phyloP scores from a whole-genome alignment of 2,113 vertebrate species.

The Carollia perspicillata region DNA sequence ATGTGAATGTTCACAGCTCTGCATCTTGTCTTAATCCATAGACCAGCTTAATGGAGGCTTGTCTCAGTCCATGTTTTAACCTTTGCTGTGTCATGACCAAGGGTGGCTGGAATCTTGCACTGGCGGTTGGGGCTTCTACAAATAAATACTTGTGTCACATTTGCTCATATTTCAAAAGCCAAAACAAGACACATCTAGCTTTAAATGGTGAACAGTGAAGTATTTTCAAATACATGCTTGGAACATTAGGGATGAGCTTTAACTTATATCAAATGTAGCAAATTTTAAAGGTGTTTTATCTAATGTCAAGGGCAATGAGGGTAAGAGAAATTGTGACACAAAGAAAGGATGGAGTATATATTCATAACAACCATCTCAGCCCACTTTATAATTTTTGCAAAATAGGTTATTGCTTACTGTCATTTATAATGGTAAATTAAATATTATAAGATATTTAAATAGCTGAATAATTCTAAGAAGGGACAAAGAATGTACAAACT shows the following conservation, averaged over 20 bases:
- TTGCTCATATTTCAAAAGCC: background rate
- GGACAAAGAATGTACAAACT: background rate
- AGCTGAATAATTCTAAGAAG: background rate
- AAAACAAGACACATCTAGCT: background rate
- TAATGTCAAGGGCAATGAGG: background rate
- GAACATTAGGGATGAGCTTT: background rate
- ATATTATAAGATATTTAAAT: background rate
- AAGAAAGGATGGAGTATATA: background rate
- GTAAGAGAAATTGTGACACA: background rate
- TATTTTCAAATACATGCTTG: background rate
- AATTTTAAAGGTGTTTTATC: background rate
- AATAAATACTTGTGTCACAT: background rate
- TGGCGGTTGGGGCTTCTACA: background rate
- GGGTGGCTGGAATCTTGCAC: background rate
- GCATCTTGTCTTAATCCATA: background rate
- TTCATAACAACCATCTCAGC: background rate
- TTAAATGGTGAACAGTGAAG: background rate
- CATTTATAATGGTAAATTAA: background rate
- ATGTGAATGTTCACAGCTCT: background rate
- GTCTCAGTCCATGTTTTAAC: too few species aligned
- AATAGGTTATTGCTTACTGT: background rate
- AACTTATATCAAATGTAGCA: background rate
- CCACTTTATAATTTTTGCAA: background rate
- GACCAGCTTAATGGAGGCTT: rapidly evolving
- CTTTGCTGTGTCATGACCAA: background rate